Base-by-base conservation (phyloP, 2,113 vertebrate genomes). In the Ptilonorhynchus violaceus region DNA sequence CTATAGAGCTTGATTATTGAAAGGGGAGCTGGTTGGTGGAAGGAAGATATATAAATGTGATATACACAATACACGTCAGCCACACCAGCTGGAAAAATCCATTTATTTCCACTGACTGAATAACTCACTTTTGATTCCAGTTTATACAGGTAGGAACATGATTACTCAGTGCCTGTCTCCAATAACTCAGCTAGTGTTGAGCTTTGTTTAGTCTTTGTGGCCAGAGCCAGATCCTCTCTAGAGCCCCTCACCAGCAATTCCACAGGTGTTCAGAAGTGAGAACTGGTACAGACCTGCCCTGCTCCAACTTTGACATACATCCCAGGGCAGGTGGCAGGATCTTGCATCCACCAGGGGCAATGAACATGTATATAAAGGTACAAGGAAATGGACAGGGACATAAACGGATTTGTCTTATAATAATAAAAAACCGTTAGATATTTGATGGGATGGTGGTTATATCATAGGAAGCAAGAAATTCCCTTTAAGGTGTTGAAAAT, bases 41-140 rank as follows among this genome's bases (percentile, higher is more conserved):
- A 89, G 68, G 76, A 91, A 91, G 92, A 86, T 93, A 95, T 89
- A 97, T 95, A 96, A 94, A 96, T 33, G 67, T 93, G 95, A 96
- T 96, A 96, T 96, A 96, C 76, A 92, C 59, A 63, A 72, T 49
- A 86, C 59, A 86, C 49, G 4, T 95, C 96, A 96, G 73, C 75
- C 85, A 95, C 73, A 86, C 50, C 92, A 96, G 41, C 91, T 95
- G 95, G 92, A 96, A 96, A 96, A 96, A 95, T 95, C 95, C 90
- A 94, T 96, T 97, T 96, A 94, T 96, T 94, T 96, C 93, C 68
- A 75, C 68, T 93, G 93, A 89, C 90, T 95, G 95, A 96, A 91
- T 96, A 94, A 97, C 60, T 95, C 93, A 92, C 76, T 95, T 94
- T 77, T 92, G 92, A 91, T 90, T 94, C 91, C 73, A 77, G 72